phyloP scores from a whole-genome alignment of 2,888 invertebrate genomes.

The Dascillus cervinus region DNA sequence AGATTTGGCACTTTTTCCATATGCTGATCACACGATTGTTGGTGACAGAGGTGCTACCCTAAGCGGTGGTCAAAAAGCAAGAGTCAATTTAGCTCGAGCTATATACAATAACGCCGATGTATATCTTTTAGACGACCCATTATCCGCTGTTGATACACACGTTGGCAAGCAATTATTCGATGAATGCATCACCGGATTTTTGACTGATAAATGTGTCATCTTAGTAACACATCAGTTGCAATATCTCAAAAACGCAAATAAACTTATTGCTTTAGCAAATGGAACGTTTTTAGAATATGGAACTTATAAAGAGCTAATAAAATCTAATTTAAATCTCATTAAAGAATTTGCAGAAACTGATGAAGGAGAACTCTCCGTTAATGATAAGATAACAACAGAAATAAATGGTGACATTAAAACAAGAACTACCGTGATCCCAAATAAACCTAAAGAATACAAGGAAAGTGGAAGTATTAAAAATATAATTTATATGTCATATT shows the following conservation, averaged over 20 bases:
- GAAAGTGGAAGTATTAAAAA: constrained; percentile 48
- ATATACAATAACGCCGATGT: constrained; percentile 73
- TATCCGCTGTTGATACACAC: constrained; percentile 67
- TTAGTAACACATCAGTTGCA: constrained; percentile 61
- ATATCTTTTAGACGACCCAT: constrained; percentile 76
- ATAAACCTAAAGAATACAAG: constrained; percentile 45
- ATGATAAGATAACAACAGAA: constrained; percentile 1
- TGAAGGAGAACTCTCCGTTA: constrained; percentile 28
- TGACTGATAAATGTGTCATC: constrained; percentile 50
- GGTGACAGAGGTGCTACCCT: constrained; percentile 71
- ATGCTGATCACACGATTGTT: constrained; percentile 64
- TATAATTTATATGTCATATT: constrained; percentile 58
- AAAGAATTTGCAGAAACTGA: constrained; percentile 28
- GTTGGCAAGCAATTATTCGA: constrained; percentile 63
- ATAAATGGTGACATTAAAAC: neutral
- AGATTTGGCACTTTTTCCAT: constrained; percentile 63
- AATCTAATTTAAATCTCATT: constrained; percentile 2
- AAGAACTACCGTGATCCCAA: constrained; percentile 17
- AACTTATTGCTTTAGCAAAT: constrained; percentile 49
- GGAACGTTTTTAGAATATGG: constrained; percentile 51
- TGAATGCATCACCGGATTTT: constrained; percentile 53
- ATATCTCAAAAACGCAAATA: constrained; percentile 43
- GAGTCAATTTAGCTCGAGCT: constrained; percentile 66
- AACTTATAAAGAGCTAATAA: constrained; percentile 42
- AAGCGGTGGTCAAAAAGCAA: constrained; percentile 74